Conservation (phyloP, 1,140 invertebrate species). For the Drosophila hydei region DNA sequence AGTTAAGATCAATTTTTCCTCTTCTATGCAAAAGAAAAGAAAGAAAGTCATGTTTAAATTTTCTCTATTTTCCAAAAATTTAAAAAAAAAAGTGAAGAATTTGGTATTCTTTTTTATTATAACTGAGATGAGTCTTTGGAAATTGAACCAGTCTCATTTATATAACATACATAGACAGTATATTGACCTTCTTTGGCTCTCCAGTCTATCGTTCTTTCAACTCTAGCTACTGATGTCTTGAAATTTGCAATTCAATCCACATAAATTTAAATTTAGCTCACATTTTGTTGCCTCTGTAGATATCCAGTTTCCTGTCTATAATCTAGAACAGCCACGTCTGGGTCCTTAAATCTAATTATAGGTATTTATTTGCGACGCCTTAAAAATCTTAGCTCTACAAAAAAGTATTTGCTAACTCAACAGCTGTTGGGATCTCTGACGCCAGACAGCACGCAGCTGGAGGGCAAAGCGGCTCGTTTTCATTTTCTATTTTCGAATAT, state of each 20-base stretch:
- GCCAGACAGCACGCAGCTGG: constrained; percentile 42
- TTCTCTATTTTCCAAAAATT: no score
- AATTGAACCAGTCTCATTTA: no score
- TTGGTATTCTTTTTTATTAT: no score
- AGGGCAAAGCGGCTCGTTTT: constrained; percentile 47
- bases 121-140: no score
- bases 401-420: constrained; percentile 36
- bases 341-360: constrained; percentile 24
- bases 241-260: neutral
- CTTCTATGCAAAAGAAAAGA: no score
- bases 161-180: no score
- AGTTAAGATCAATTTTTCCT: no score
- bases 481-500: constrained; percentile 48
- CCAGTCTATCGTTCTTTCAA: no score
- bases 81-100: no score
- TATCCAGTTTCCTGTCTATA: neutral
- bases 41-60: no score
- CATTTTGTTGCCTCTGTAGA: neutral
- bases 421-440: constrained; percentile 26
- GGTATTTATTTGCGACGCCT: constrained; percentile 1
- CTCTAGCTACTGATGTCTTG: neutral
- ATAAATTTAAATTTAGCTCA: neutral
- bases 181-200: neutral
- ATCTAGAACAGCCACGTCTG: neutral
- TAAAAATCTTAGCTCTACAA: no score